Percentiles rank a stretch among this genome's conserved stretches.
Conservation (phyloP, 2,113 vertebrate species). For the Saccopteryx leptura region DNA sequence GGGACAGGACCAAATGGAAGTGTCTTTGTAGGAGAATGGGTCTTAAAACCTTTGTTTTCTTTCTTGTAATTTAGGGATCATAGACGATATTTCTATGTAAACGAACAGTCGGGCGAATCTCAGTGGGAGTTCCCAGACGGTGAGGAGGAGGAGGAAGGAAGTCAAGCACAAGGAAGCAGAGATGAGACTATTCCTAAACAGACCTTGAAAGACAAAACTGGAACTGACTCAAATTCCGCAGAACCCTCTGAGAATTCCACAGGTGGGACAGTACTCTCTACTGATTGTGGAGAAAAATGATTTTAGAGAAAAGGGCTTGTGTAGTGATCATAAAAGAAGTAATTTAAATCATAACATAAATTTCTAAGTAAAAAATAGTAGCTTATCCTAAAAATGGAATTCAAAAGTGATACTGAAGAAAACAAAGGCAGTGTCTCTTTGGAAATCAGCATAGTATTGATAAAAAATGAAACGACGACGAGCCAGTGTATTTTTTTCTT, state of each 20-base stretch:
- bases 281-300: not conserved
- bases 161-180: slow-evolving; percentile 85
- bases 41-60: slow-evolving; percentile 92
- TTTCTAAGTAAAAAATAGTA: not conserved
- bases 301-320: not conserved
- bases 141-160: slow-evolving; percentile 92
- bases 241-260: slow-evolving; percentile 83
- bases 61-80: slow-evolving; percentile 99
- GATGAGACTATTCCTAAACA: slow-evolving; percentile 86
- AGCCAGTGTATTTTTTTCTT: not conserved
- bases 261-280: slow-evolving; percentile 81
- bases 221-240: slow-evolving; percentile 75
- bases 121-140: slow-evolving; percentile 99
- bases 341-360: not conserved
- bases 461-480: not conserved
- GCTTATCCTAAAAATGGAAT: not conserved
- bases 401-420: not conserved
- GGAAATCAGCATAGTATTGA: not conserved
- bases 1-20: slow-evolving; percentile 87
- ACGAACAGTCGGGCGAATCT: slow-evolving; percentile 96
- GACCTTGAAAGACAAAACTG: slow-evolving; percentile 88
- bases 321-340: not conserved
- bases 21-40: slow-evolving; percentile 84
- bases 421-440: not conserved
- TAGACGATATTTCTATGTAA: slow-evolving; percentile 99